Evolutionary conservation across 2,113 vertebrate genomes (phyloP).

Genomic region (Phyllostomus hastatus): DNA sequence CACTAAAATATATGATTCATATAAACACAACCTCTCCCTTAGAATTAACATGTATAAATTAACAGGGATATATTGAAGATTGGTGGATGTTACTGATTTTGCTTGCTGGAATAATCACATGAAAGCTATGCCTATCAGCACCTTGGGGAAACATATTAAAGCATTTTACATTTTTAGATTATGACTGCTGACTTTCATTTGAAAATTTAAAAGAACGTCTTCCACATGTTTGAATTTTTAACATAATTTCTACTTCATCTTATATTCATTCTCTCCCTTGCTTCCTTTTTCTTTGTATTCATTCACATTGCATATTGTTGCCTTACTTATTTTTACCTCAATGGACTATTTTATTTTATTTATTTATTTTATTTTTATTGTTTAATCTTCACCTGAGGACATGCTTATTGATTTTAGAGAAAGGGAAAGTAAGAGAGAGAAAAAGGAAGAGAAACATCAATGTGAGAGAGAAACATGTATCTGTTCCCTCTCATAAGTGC

Average conservation of each 20-base stretch:
- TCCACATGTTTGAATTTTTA: not conserved
- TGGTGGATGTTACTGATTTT: not conserved
- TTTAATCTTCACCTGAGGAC: too few relatives aligned
- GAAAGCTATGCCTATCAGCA: not conserved
- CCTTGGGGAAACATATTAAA: not conserved
- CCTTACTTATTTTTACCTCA: not conserved
- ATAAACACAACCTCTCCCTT: not conserved
- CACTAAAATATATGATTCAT: not conserved
- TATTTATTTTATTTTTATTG: not conserved
- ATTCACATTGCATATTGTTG: not conserved
- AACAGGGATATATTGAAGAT: not conserved
- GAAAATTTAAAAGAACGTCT: not conserved
- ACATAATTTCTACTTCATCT: not conserved
- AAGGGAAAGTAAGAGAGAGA: too few relatives aligned
- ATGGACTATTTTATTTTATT: not conserved
- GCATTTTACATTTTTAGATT: not conserved
- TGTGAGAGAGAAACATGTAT: too few relatives aligned
- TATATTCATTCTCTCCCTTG: not conserved
- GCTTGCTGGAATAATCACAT: not conserved
- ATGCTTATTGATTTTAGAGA: too few relatives aligned
- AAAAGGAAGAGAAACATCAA: too few relatives aligned
- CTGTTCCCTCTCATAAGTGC: too few relatives aligned
- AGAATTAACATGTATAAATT: not conserved
- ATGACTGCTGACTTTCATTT: not conserved
- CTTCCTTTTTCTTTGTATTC: not conserved